A percentile compares a stretch with the other conserved stretches of the same genome.
These are phyloP conservation scores for Manis crassicaudata DNA, from an alignment of 2,797 vertebrate species.

Conservation along the genomic window DNA sequence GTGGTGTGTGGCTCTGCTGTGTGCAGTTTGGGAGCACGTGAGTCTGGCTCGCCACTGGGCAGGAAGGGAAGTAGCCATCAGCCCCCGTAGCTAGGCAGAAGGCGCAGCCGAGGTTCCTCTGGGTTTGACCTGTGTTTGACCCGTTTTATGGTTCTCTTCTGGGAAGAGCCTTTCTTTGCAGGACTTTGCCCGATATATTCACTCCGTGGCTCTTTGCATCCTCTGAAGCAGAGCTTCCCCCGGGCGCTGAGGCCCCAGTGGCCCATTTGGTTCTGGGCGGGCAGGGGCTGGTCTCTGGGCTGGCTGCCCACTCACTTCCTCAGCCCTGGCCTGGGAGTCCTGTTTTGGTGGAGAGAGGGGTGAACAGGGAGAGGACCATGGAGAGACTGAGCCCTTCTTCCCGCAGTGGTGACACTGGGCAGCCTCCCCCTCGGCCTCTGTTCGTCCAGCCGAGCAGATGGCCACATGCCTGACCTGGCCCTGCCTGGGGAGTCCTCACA, in stretches of 20 bases:
- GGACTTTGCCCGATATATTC: not conserved
- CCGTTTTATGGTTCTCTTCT: rapidly evolving
- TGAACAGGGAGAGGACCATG: not conserved
- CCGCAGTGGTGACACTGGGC: not conserved
- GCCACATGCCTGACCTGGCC: not conserved
- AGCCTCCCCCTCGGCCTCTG: not conserved
- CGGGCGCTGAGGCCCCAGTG: not conserved
- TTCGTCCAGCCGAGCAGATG: not conserved
- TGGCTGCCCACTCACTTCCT: rapidly evolving
- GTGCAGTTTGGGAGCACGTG: not conserved
- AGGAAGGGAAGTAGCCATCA: rapidly evolving
- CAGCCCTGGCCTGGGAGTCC: not conserved
- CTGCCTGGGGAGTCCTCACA: not conserved
- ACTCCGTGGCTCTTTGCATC: not conserved
- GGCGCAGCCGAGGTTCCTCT: not conserved
- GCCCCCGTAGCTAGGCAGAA: not conserved
- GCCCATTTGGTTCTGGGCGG: not conserved
- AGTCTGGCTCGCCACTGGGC: not conserved
- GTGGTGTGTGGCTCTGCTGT: no score
- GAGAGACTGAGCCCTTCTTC: rapidly evolving
- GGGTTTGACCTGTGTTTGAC: not conserved
- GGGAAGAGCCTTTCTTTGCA: not conserved
- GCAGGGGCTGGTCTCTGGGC: not conserved
- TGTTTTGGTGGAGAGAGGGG: no score
- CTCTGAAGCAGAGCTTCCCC: not conserved